Conservation (phyloP, 1,140 invertebrate species). For the Cyphomyrmex costatus region DNA sequence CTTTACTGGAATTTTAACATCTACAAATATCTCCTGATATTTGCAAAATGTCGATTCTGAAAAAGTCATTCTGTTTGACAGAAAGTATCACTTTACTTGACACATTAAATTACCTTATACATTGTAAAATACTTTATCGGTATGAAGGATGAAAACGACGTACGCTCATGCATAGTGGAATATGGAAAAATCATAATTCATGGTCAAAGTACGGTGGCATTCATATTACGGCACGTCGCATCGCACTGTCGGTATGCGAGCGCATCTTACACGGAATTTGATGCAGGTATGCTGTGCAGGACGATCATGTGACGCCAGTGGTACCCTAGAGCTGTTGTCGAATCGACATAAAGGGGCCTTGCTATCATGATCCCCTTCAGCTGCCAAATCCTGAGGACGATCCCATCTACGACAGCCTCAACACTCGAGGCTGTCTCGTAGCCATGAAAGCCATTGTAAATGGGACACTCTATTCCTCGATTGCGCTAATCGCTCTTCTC, state of each 20-base stretch:
- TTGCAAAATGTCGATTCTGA: background rate
- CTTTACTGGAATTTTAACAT: no score
- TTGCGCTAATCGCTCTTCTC: slow-evolving; percentile 68
- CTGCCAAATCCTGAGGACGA: slow-evolving; percentile 73
- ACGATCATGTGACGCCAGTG: slow-evolving; percentile 73
- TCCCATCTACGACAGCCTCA: slow-evolving; percentile 73
- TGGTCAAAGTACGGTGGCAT: slow-evolving; percentile 46
- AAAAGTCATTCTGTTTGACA: background rate
- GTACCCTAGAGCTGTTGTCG: slow-evolving; percentile 70
- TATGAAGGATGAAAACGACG: background rate
- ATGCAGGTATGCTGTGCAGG: slow-evolving; percentile 68
- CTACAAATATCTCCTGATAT: no score
- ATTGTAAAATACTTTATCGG: slow-evolving; percentile 1
- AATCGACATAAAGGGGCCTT: slow-evolving; percentile 71
- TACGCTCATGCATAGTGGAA: slow-evolving; percentile 1
- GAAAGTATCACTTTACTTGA: background rate
- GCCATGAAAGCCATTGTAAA: slow-evolving; percentile 65
- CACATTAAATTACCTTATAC: slow-evolving; percentile 21
- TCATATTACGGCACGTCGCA: slow-evolving; percentile 48
- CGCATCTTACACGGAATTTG: slow-evolving; percentile 64
- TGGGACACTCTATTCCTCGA: slow-evolving; percentile 68
- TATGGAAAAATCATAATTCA: slow-evolving; percentile 59
- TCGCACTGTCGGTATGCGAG: slow-evolving; percentile 54
- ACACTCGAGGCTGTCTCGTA: slow-evolving; percentile 68
- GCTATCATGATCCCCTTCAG: slow-evolving; percentile 75